Base-by-base conservation (phyloP, 2,888 invertebrate species). In the Galeopsomyia nigrocyanea region DNA sequence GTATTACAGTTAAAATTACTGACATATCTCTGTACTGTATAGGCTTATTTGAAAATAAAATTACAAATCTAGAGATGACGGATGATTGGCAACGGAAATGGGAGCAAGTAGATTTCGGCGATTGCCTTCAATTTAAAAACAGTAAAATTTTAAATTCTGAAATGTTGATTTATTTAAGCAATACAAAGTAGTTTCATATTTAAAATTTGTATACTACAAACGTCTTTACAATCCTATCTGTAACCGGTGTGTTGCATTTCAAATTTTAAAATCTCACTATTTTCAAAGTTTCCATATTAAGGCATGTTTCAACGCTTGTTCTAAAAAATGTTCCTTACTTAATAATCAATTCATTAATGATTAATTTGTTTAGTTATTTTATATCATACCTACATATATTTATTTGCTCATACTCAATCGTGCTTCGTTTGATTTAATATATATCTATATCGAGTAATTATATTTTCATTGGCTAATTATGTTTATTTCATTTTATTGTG, bases 281-380 rank as follows among this genome's bases (percentile, higher is more conserved):
- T 63, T 31, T 31, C 60, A 19, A 16, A 21, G 19, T 56, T 56
- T 50, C 53, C 49, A 31, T 68, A 50, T 21, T 73, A 73, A 73
- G 68, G 68, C 73, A 69, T 65, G 65, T 72, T 26, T 64, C 19
- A 31, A 55, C 55, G 65, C 60, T 65, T 56, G 47, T 55, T 65
- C 73, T 68, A 63, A 63, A 72, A 68, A 55, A 39, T 13, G 39
- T 69, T 65, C 5, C 64, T 73, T 73, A 73, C 56, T 69, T 63
- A 65, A 73, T 61, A 73, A 73, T 68, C 64, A 72, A 72, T 68
- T 73, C 65, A 65, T 69, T 68, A 73, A 68, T 61, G 69, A 69
- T 73, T 49, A 73, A 69, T 65, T 21, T 61, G 16, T 14, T 73
- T 65, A 61, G 50, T 64, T 57, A 47, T 39, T 47, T 9, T 46